phyloP scores from a whole-genome alignment of 2,888 invertebrate species.

The Epirrhoe alternata region DNA sequence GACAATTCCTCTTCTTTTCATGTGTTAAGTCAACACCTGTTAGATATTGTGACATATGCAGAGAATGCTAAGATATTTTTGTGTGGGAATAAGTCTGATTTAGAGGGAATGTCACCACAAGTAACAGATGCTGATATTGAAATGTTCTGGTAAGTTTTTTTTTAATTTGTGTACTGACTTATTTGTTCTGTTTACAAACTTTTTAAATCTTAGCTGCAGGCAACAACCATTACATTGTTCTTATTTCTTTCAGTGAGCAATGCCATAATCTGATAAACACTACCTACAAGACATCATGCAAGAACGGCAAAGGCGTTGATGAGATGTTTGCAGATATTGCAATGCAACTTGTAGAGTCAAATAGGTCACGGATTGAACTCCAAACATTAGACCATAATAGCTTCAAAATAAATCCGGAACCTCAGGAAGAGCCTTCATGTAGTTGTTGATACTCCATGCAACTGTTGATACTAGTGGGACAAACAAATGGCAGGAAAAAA shows the following conservation, averaged over 20 bases:
- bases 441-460: constrained; percentile 62
- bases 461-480: not conserved
- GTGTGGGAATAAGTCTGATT: constrained; percentile 96
- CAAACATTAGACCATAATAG: constrained; percentile 91
- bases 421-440: constrained; percentile 80
- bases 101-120: constrained; percentile 89
- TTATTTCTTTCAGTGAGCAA: constrained; percentile 88
- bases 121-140: constrained; percentile 95
- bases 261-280: constrained; percentile 95
- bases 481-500: not conserved
- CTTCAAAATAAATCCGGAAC: constrained; percentile 89
- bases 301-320: constrained; percentile 93
- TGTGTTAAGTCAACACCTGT: constrained; percentile 94
- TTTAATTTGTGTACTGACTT: not conserved
- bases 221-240: not conserved
- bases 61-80: constrained; percentile 98
- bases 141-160: constrained; percentile 88
- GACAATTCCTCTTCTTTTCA: constrained; percentile 97
- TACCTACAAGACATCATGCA: constrained; percentile 96
- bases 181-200: not conserved
- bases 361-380: constrained; percentile 92
- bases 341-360: constrained; percentile 90
- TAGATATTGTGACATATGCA: constrained; percentile 97
- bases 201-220: no score
- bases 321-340: constrained; percentile 97